These are phyloP conservation scores for Drosophila macrospina DNA, from an alignment of 2,888 invertebrate genomes.

Conservation along the genomic window DNA sequence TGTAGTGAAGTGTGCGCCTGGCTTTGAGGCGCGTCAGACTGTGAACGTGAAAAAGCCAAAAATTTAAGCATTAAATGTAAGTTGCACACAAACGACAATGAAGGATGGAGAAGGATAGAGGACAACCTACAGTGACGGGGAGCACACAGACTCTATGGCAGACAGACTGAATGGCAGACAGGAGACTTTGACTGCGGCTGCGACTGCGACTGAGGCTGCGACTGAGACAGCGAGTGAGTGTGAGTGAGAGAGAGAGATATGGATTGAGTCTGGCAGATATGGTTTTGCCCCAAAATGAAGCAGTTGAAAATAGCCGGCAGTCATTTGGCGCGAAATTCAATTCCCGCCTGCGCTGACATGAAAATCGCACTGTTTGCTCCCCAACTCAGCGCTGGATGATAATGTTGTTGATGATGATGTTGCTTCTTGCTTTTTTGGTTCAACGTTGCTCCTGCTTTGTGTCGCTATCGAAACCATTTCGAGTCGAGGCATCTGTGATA, in stretches of 20 bases:
- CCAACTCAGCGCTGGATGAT: slow-evolving; percentile 26
- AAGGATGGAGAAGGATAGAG: slow-evolving; percentile 6
- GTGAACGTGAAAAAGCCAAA: slow-evolving; percentile 78
- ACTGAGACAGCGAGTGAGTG: slow-evolving; percentile 22
- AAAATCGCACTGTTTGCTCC: slow-evolving; percentile 52
- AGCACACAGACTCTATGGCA: slow-evolving; percentile 30
- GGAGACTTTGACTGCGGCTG: slow-evolving; percentile 4
- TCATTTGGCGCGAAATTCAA: slow-evolving; percentile 80
- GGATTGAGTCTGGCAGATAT: slow-evolving; percentile 51
- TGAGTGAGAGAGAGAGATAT: slow-evolving; percentile 29
- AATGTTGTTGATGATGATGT: slow-evolving; percentile 54
- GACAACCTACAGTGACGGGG: slow-evolving; percentile 8
- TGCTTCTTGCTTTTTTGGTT: slow-evolving; percentile 29
- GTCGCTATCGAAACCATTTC: slow-evolving; percentile 47
- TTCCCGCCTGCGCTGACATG: slow-evolving; percentile 81
- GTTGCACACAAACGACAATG: slow-evolving; percentile 45
- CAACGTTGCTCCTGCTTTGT: not conserved
- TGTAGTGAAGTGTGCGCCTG: slow-evolving; percentile 59
- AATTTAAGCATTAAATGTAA: slow-evolving; percentile 76
- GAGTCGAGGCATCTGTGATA: slow-evolving; percentile 22
- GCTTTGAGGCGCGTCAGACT: slow-evolving; percentile 77
- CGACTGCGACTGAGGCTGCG: slow-evolving; percentile 16
- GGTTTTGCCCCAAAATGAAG: slow-evolving; percentile 64
- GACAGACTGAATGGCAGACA: slow-evolving; percentile 28
- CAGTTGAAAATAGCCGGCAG: slow-evolving; percentile 76